Base-by-base conservation (phyloP, 2,113 vertebrate species). In the Perca fluviatilis region DNA sequence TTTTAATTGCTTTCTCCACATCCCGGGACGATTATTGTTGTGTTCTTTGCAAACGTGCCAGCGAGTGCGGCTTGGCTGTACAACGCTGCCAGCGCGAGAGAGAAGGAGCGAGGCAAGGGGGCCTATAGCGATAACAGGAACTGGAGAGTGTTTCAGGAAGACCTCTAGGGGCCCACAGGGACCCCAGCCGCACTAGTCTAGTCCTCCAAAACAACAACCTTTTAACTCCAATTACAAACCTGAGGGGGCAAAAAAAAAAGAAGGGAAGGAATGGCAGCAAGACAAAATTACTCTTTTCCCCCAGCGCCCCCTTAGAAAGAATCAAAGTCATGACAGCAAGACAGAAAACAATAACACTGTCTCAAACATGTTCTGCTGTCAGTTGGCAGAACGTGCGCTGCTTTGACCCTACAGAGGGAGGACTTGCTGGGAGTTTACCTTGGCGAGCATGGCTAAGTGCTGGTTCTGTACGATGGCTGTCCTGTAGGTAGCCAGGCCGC, bases 381-480 rank as follows among this genome's bases (percentile, higher is more conserved):
- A 79, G 65, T n/a, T 64, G 5, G 0, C 30, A 62, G 27, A 71
- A 82, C 67, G 63, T 65, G 49, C 74, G 63, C 67, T 21, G 11
- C 2, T 62, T 9, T 50, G 73, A 75, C 40, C 80, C 83, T 65
- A 74, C 60, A 53, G 66, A 65, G 25, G 13, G 40, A 54, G n/a
- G 49, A 40, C 60, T 49, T 18, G 46, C 66, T 49, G 66, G 3
- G 46, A 2, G 25, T 23, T 75, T 95, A 99, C 98, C 97, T 99
- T 99, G 16, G 98, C 98, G 21, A 99, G 87, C 98, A 99, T 98
- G 84, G 98, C 98, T 54, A 99, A 95, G 92, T 99, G 98, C 11
- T 99, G 98, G 87, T 99, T 99, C 95, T 99, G 98, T 5, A 99
- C 98, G 0, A 99, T 99, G 85, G 98, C 98, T 0, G 98, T 99